Evolutionary conservation across 2,797 vertebrate species (phyloP).

Genomic region (Dryobates pubescens): DNA sequence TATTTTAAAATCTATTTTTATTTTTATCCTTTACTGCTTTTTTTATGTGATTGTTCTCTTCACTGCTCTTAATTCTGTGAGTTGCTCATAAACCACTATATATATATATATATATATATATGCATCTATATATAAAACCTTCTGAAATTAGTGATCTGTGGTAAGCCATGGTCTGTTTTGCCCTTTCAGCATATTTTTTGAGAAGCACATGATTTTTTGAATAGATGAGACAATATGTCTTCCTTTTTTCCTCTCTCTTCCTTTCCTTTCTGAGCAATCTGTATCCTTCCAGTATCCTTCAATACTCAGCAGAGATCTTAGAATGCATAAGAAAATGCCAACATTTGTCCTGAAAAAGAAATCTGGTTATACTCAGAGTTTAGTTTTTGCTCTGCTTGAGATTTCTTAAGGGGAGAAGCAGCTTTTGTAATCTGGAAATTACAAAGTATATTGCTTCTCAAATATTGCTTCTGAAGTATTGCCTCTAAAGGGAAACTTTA

Average conservation of each 20-base stretch:
- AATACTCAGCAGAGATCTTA: not conserved
- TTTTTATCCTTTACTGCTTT: not conserved
- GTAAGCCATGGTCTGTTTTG: not conserved
- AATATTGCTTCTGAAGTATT: not conserved
- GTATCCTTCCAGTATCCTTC: not conserved
- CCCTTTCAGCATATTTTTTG: not conserved
- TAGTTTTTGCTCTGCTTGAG: conserved; percentile 3
- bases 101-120: not conserved
- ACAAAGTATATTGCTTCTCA: not conserved
- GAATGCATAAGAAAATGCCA: not conserved
- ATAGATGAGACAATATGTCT: not conserved
- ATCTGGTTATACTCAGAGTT: conserved; percentile 21
- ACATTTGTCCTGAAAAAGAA: not conserved
- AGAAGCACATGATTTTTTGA: not conserved
- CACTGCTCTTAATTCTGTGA: not conserved
- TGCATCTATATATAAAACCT: not conserved
- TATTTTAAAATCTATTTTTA: not conserved
- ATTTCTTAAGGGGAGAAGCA: conserved; percentile 17
- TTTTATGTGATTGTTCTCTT: not conserved
- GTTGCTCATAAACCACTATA: not conserved
- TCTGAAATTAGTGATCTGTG: not conserved
- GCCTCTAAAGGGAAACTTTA: conserved; percentile 15
- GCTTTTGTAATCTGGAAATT: not conserved
- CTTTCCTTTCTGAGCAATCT: not conserved
- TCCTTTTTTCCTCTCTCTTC: not conserved